These are phyloP conservation scores for Aporophyla nigra DNA, from an alignment of 2,888 invertebrate genomes.

Conservation along the genomic window DNA sequence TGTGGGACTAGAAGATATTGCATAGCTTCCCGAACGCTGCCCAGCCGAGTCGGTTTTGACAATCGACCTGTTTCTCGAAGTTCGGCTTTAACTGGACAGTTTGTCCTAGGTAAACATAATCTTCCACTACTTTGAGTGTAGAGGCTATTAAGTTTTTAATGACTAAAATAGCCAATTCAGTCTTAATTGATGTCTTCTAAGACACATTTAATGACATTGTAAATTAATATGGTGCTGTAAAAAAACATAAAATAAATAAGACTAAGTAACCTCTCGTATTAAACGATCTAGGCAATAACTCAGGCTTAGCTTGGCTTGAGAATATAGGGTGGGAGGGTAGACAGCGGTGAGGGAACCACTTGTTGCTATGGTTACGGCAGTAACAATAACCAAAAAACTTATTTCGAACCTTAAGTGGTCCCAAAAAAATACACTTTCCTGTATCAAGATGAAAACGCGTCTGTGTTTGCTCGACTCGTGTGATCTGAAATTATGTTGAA, in stretches of 20 bases:
- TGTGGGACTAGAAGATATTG: too few species aligned
- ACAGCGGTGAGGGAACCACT: constrained; percentile 75
- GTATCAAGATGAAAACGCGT: constrained; percentile 30
- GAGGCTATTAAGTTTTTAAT: too few species aligned
- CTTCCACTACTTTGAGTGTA: too few species aligned
- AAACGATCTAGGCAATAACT: constrained; percentile 82
- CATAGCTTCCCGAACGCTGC: too few species aligned
- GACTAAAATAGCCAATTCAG: too few species aligned
- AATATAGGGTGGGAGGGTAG: constrained; percentile 67
- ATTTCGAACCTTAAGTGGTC: constrained; percentile 49
- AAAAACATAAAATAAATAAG: constrained; percentile 56
- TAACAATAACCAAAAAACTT: constrained; percentile 62
- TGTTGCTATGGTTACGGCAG: constrained; percentile 84
- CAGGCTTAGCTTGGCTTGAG: constrained; percentile 75
- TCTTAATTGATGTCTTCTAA: not conserved
- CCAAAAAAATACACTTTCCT: constrained; percentile 49
- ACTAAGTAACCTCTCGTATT: constrained; percentile 70
- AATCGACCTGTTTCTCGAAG: too few species aligned
- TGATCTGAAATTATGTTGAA: constrained; percentile 72
- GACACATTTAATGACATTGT: constrained; percentile 10
- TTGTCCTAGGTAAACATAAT: too few species aligned
- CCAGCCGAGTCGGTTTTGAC: too few species aligned
- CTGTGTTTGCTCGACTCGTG: constrained; percentile 63
- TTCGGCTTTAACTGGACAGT: too few species aligned
- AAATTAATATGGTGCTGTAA: constrained; percentile 30